These are phyloP conservation scores for Ditylenchus weischeri DNA, from an alignment of 2,888 invertebrate genomes.

Conservation along the genomic window DNA sequence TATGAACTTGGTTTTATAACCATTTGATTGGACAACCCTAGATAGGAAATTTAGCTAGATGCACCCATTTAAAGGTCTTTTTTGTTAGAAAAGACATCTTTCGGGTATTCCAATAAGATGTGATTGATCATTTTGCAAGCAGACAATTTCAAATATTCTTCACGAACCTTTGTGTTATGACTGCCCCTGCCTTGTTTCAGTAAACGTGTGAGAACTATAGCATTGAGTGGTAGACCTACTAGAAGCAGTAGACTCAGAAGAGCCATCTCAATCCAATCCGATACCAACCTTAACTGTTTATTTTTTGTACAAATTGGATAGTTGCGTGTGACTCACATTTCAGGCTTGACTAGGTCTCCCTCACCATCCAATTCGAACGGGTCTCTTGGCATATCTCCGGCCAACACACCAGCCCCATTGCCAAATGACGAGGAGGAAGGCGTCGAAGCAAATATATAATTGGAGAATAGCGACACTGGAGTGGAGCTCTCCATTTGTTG, in stretches of 20 bases:
- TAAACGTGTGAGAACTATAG: slow-evolving; percentile 28
- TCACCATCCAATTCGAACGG: slow-evolving; percentile 18
- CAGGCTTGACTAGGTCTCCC: slow-evolving; percentile 19
- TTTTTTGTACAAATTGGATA: no score
- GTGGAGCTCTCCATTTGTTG: no score
- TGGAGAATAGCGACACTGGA: not conserved
- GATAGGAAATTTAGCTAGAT: no score
- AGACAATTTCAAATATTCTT: not conserved
- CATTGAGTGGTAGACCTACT: slow-evolving; percentile 34
- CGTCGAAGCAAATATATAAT: slow-evolving; percentile 4
- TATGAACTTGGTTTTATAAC: no score
- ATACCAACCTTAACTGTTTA: slow-evolving; percentile 4
- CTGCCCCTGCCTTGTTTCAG: slow-evolving; percentile 10
- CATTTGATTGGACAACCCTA: no score
- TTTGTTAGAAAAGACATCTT: no score
- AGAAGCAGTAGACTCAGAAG: slow-evolving; percentile 28
- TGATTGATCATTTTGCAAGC: no score
- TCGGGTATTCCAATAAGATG: no score
- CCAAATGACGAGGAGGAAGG: not conserved
- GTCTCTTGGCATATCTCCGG: not conserved
- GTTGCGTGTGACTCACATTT: slow-evolving; percentile 15
- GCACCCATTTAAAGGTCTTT: no score
- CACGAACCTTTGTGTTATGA: slow-evolving; percentile 17
- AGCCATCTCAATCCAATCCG: slow-evolving; percentile 34
- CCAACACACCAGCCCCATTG: not conserved